phyloP scores from a whole-genome alignment of 2,888 invertebrate species.

The Caprella mutica region DNA sequence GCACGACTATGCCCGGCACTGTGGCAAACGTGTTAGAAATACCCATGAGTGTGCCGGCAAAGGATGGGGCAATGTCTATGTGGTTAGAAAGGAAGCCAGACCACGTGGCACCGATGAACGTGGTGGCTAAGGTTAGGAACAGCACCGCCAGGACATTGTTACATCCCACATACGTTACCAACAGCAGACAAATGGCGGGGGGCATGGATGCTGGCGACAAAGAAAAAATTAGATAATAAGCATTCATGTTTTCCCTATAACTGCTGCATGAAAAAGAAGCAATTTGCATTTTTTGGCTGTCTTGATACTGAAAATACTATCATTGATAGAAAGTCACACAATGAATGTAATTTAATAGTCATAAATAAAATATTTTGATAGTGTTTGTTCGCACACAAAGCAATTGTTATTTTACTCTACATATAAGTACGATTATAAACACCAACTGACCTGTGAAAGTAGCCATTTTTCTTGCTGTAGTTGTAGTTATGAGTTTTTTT shows the following conservation, averaged over 20 bases:
- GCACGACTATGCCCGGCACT: slow-evolving; percentile 67
- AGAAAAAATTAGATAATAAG: too few relatives aligned
- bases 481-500: slow-evolving; percentile 54
- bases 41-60: slow-evolving; percentile 68
- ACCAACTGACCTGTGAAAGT: slow-evolving; percentile 57
- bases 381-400: too few relatives aligned
- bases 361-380: too few relatives aligned
- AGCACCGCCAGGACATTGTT: slow-evolving; percentile 53
- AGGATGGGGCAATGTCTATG: slow-evolving; percentile 72
- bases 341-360: too few relatives aligned
- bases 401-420: too few relatives aligned
- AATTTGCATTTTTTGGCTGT: too few relatives aligned
- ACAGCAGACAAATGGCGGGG: slow-evolving; percentile 56
- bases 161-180: slow-evolving; percentile 58
- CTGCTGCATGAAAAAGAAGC: too few relatives aligned
- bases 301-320: too few relatives aligned
- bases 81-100: slow-evolving; percentile 79
- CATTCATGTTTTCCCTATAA: too few relatives aligned
- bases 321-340: too few relatives aligned
- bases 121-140: slow-evolving; percentile 49
- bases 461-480: slow-evolving; percentile 60
- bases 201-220: slow-evolving; percentile 52
- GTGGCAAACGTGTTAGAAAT: slow-evolving; percentile 68
- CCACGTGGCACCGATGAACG: slow-evolving; percentile 69
- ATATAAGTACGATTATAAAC: too few relatives aligned